Conservation (phyloP, 1,140 invertebrate genomes). For the Sitobion miscanthi region DNA sequence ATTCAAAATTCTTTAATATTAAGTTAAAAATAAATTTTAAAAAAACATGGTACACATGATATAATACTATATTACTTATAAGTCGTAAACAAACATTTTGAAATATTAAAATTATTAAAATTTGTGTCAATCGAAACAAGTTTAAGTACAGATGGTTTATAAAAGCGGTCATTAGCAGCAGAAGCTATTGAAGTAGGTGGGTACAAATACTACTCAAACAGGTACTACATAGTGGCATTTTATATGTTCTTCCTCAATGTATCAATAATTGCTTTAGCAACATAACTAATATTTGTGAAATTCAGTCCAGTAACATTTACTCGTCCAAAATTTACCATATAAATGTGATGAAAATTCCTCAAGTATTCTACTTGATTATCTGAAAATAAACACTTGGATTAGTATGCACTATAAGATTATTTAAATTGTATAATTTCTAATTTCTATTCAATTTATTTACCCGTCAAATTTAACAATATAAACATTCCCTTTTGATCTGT, state of each 20-base stretch:
- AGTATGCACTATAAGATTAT: not conserved
- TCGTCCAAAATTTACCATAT: slow-evolving; percentile 86
- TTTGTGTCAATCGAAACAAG: not conserved
- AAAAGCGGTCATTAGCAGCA: too few relatives aligned
- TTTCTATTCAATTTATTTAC: slow-evolving; percentile 64
- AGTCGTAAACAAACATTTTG: not conserved
- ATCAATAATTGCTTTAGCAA: slow-evolving; percentile 85
- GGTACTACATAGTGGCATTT: not conserved
- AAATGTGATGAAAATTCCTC: slow-evolving; percentile 86
- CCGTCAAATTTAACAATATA: slow-evolving; percentile 89
- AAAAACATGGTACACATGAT: not conserved
- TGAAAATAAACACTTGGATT: slow-evolving; percentile 63
- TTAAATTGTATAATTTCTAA: not conserved
- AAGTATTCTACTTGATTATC: slow-evolving; percentile 80
- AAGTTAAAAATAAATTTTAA: too few relatives aligned
- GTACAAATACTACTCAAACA: too few relatives aligned
- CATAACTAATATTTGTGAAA: slow-evolving; percentile 86
- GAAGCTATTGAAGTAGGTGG: not conserved
- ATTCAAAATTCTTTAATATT: not conserved
- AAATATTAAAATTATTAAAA: not conserved
- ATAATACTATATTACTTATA: too few relatives aligned
- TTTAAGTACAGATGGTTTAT: not conserved
- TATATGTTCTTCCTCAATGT: slow-evolving; percentile 62
- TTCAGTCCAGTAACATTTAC: slow-evolving; percentile 96
- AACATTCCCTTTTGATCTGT: slow-evolving; percentile 97